These are phyloP conservation scores for Drosophila tripunctata DNA, from an alignment of 2,888 invertebrate genomes.

Conservation along the genomic window DNA sequence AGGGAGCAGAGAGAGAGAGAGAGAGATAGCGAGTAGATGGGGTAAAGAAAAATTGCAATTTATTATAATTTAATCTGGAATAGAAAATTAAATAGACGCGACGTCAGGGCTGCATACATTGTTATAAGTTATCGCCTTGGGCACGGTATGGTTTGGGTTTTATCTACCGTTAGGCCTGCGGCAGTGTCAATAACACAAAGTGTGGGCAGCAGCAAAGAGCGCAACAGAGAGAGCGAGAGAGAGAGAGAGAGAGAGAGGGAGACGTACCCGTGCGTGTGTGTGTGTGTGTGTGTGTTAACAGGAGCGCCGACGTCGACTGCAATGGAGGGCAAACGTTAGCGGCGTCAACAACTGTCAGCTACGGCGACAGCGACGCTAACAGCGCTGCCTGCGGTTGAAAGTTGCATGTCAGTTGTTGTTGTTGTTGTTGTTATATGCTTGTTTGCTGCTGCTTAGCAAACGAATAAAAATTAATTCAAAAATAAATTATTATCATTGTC, in stretches of 20 bases:
- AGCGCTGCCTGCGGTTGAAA: slow-evolving; percentile 41
- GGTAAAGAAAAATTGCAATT: slow-evolving; percentile 66
- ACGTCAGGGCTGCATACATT: slow-evolving; percentile 63
- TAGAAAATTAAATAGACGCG: slow-evolving; percentile 74
- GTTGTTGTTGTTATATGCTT: slow-evolving; percentile 20
- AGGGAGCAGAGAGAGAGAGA: not conserved
- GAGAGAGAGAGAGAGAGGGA: not conserved
- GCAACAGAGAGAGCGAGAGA: not conserved
- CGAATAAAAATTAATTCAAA: slow-evolving; percentile 78
- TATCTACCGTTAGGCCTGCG: slow-evolving; percentile 74
- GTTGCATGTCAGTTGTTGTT: slow-evolving; percentile 43
- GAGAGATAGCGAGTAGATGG: not conserved
- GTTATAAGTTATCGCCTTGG: slow-evolving; percentile 57
- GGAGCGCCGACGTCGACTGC: slow-evolving; percentile 56
- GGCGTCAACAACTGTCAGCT: slow-evolving; percentile 60
- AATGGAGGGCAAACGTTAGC: slow-evolving; percentile 69
- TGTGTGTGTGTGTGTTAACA: slow-evolving; percentile 26
- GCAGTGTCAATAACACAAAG: slow-evolving; percentile 72
- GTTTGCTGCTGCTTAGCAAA: slow-evolving; percentile 57
- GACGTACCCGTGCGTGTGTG: slow-evolving; percentile 15
- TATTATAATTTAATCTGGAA: slow-evolving; percentile 79
- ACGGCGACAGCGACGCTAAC: slow-evolving; percentile 1
- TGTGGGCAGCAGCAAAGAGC: slow-evolving; percentile 25
- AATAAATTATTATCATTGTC: slow-evolving; percentile 79
- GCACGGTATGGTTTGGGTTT: slow-evolving; percentile 58